Evolutionary conservation across 2,888 invertebrate genomes (phyloP).

Genomic region (Dryococelus australis): DNA sequence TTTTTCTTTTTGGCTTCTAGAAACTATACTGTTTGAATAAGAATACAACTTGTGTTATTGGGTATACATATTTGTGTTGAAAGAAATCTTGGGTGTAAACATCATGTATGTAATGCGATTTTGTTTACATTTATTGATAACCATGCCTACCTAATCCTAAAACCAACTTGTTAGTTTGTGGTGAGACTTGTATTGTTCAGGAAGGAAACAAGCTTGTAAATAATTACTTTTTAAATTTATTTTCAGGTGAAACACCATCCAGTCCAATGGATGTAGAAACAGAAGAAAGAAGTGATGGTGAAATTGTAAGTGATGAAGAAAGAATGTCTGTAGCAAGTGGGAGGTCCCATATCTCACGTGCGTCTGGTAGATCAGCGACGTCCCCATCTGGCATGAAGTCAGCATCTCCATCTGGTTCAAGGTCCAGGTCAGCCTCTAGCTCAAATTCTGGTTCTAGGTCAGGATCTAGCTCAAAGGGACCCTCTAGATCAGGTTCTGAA

Average conservation of each 20-base stretch:
- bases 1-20: too few species aligned
- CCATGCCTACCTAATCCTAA: neutral
- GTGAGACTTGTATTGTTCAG: neutral
- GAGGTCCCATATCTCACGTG: neutral
- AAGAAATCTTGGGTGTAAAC: too few species aligned
- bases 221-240: neutral
- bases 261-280: slow-evolving; percentile 35
- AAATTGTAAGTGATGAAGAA: slow-evolving; percentile 27
- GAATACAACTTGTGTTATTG: too few species aligned
- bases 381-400: slow-evolving; percentile 18
- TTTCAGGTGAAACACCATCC: slow-evolving; percentile 35
- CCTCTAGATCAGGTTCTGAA: neutral
- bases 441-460: slow-evolving; percentile 23
- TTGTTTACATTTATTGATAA: too few species aligned
- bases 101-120: too few species aligned
- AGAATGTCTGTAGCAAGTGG: slow-evolving; percentile 28
- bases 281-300: slow-evolving; percentile 30
- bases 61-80: too few species aligned
- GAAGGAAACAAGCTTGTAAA: neutral
- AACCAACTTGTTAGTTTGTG: neutral
- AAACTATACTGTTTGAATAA: too few species aligned
- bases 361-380: slow-evolving; percentile 27
- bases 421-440: slow-evolving; percentile 27
- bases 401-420: neutral
- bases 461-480: neutral